Evolutionary conservation across 2,888 invertebrate species (phyloP).

Genomic region (Aproaerema taeniolella): DNA sequence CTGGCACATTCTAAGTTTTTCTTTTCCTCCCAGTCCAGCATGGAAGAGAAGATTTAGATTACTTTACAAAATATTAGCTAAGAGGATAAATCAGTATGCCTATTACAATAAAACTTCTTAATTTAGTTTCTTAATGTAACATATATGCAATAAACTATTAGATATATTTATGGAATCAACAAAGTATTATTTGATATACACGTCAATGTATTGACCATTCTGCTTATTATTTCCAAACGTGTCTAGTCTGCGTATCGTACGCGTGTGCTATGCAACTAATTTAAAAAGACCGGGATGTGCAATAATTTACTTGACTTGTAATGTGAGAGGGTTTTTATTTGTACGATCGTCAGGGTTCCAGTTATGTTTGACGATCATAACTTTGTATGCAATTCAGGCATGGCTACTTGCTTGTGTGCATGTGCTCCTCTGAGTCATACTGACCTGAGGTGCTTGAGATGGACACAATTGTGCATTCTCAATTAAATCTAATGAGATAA

Average conservation of each 20-base stretch:
- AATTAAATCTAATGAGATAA: slow-evolving; percentile 69
- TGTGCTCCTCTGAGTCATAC: slow-evolving; percentile 44
- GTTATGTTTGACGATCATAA: slow-evolving; percentile 17
- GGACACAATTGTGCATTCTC: slow-evolving; percentile 57
- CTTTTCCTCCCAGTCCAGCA: no score
- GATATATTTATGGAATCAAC: no score
- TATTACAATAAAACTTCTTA: no score
- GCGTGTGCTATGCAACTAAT: slow-evolving; percentile 4
- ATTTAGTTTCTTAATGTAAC: no score
- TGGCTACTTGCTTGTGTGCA: slow-evolving; percentile 22
- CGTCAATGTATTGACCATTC: slow-evolving; percentile 5
- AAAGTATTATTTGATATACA: no score
- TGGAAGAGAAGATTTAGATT: no score
- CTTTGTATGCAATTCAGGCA: slow-evolving; percentile 42
- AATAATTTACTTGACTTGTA: not conserved
- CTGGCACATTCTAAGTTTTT: no score
- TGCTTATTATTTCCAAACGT: slow-evolving; percentile 6
- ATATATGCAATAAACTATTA: no score
- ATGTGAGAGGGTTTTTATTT: no score
- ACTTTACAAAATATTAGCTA: no score
- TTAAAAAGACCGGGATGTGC: not conserved
- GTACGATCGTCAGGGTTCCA: not conserved
- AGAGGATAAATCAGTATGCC: no score
- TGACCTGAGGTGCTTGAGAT: slow-evolving; percentile 55
- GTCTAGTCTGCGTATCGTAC: slow-evolving; percentile 2